Conservation (phyloP, 2,113 vertebrate species). For the Gambusia holbrooki region DNA sequence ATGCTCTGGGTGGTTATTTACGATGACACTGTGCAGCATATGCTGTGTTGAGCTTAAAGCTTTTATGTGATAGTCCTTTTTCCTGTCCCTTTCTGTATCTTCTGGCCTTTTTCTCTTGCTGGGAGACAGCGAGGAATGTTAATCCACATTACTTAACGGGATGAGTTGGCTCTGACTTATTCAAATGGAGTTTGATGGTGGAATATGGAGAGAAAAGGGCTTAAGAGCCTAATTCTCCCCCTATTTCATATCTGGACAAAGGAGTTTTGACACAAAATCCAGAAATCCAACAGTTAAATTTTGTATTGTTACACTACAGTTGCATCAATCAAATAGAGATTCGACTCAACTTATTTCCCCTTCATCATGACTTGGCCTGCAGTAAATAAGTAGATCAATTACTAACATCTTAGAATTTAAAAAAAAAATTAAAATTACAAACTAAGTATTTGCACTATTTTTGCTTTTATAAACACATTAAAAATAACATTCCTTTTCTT, state of each 20-base stretch:
- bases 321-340: too few relatives aligned
- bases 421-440: too few relatives aligned
- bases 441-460: too few relatives aligned
- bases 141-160: constrained; percentile 55
- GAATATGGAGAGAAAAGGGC: constrained; percentile 30
- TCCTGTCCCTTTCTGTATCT: constrained; percentile 6
- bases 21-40: constrained; percentile 23
- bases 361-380: too few relatives aligned
- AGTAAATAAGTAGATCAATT: too few relatives aligned
- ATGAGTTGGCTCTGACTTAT: constrained; percentile 44
- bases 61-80: background rate
- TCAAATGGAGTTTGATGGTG: constrained; percentile 55
- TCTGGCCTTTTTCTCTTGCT: constrained; percentile 14
- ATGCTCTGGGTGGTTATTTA: constrained; percentile 57
- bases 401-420: too few relatives aligned
- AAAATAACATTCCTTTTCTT: too few relatives aligned
- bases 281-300: background rate
- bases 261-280: background rate
- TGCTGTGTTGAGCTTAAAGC: constrained; percentile 15
- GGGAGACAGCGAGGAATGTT: constrained; percentile 46
- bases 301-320: too few relatives aligned
- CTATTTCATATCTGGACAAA: constrained; percentile 34
- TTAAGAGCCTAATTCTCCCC: background rate
- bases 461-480: too few relatives aligned
- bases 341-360: too few relatives aligned